Base-by-base conservation (phyloP, 2,888 invertebrate genomes). In the Carpatolechia fugitivella region DNA sequence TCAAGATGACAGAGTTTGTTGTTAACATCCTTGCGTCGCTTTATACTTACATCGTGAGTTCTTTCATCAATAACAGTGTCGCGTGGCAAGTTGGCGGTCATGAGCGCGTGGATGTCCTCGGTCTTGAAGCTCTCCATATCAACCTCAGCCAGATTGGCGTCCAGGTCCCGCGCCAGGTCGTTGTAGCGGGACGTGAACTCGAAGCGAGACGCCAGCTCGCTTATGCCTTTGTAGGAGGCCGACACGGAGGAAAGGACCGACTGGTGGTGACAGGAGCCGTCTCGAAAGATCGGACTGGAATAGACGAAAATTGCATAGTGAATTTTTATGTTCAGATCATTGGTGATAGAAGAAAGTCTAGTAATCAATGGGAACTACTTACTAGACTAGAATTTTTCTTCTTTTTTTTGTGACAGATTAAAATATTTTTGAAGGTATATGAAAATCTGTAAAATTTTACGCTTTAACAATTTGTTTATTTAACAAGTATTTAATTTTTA, bases 121-220 rank as follows among this genome's bases (percentile, higher is more conserved):
- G 97, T 95, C 65, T 95, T 93, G 86, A 97, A 97, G 81, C 96
- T 96, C 84, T 98, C 97, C 95, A 98, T 98, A 85, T 98, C 98
- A 56, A 97, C 97, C 85, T 98, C 97, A 40, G 98, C 98, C 72
- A 98, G 92, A 84, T 97, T 97, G 60, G 97, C 97, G 86, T 98
- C 97, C 85, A 97, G 92, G 81, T 97, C 96, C 78, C 96, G 93
- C 36, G 97, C 94, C 74, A 97, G 90, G 76, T 96, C 96, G 83
- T 97, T 96, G 82, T 97, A 96, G 72, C 95, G 95, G 41, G 92
- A 91, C 10, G 87, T 86, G 74, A 86, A 90, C 65, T 90, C 90
- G 74, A 90, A 88, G 55, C 86, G 82, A 36, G 90, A 88, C 41
- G 89, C 80, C 61, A 93, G 82, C 69, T 92, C 93, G 64, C 92